Base-by-base conservation (phyloP, 1,140 invertebrate species). In the Conus ventricosus region DNA sequence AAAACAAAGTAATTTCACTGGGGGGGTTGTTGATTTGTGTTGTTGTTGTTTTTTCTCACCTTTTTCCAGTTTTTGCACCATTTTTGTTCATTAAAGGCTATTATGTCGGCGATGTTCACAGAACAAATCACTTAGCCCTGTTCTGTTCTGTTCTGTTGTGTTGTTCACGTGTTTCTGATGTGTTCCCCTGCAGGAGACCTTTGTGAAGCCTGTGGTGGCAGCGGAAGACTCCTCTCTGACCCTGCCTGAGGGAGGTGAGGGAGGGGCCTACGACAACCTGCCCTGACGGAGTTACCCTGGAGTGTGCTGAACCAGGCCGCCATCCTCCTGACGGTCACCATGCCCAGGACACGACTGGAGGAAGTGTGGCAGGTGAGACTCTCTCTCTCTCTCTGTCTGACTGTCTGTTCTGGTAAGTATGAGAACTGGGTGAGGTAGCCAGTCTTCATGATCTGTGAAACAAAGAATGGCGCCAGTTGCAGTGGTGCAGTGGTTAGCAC, bases 361-460 rank as follows among this genome's bases (percentile, higher is more conserved):
- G n/a, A 27, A 78, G 54, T n/a, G 85, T 87, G 39, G 85, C 85
- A 57, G 85, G 85, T 87, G n/a, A 87, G 75, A 55, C 5, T 60
- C 15, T 60, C 15, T 39, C 39, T 39, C 39, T 39, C 39, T 39
- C 39, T 39, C 39, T 23, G 11, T 67, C 20, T 67, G 13, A 2
- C 1, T 39, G 0, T 39, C 39, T 39, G 39, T 39, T 39, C 3
- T 39, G 39, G 39, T 39, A 39, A 39, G 39, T 39, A 0, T 39
- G 39, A 39, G 39, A 39, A 39, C 39, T 39, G 0, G 39, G 39
- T 39, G 39, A 39, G 39, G 39, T 39, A 39, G 39, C 39, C 39
- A 39, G 39, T 39, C 39, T 39, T 39, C 39, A 39, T 39, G 39
- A 39, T 3, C 39, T 39, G 39, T 39, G 39, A 39, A 39, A 1